These are phyloP conservation scores for Numenius arquata DNA, from an alignment of 2,113 vertebrate species.

Conservation along the genomic window DNA sequence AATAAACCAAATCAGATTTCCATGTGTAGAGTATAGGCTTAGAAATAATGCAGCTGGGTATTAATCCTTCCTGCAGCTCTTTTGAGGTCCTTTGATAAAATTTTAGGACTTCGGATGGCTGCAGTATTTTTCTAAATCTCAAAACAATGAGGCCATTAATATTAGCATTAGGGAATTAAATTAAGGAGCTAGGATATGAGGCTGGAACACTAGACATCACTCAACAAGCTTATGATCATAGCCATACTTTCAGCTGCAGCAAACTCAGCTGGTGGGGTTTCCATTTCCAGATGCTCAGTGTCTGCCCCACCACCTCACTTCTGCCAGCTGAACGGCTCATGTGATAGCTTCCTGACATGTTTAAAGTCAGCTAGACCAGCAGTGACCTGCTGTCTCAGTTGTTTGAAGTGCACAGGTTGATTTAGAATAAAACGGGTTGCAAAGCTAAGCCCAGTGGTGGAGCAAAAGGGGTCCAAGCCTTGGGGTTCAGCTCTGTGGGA, in stretches of 20 bases:
- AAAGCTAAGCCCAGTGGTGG: not conserved
- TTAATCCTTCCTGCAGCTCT: not conserved
- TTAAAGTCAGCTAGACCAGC: not conserved
- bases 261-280: not conserved
- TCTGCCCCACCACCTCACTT: not conserved
- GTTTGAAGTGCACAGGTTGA: not conserved
- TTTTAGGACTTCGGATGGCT: not conserved
- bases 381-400: not conserved
- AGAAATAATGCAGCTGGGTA: not conserved
- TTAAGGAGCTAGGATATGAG: not conserved
- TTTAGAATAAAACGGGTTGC: not conserved
- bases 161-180: not conserved
- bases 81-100: not conserved
- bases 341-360: not conserved
- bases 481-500: not conserved
- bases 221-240: too few relatives aligned
- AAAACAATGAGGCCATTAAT: not conserved
- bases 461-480: not conserved
- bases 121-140: not conserved
- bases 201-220: not conserved
- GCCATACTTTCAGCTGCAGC: not conserved
- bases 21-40: not conserved
- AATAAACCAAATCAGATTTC: not conserved
- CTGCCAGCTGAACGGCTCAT: not conserved
- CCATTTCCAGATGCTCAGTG: not conserved